Evolutionary conservation across 2,797 vertebrate species (phyloP).

Genomic region (Erethizon dorsatum): DNA sequence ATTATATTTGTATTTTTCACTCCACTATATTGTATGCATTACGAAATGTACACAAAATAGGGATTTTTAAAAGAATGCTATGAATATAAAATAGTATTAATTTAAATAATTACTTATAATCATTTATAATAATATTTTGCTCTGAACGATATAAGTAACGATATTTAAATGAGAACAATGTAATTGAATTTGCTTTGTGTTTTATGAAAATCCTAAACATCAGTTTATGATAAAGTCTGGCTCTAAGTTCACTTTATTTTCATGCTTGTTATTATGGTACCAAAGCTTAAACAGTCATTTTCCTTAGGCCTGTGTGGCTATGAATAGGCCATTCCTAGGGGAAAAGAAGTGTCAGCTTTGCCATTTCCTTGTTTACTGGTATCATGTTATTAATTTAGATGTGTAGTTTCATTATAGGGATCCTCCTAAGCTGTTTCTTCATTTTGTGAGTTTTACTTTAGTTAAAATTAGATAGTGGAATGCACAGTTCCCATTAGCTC

Average conservation of each 20-base stretch:
- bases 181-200: not conserved
- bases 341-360: not conserved
- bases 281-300: not conserved
- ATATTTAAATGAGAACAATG: slow-evolving; percentile 37
- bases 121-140: not conserved
- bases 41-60: not conserved
- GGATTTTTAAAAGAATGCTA: not conserved
- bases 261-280: not conserved
- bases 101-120: slow-evolving; percentile 10
- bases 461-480: not conserved
- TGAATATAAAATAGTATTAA: not conserved
- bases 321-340: not conserved
- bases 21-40: not conserved
- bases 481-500: not conserved
- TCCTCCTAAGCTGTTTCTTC: not conserved
- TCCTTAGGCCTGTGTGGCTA: not conserved
- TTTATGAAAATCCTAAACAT: not conserved
- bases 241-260: not conserved
- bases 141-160: not conserved
- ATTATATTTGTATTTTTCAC: not conserved
- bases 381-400: not conserved
- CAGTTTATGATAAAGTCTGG: not conserved
- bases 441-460: not conserved
- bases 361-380: not conserved
- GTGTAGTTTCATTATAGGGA: not conserved